Evolutionary conservation across 2,888 invertebrate genomes (phyloP).

Genomic region (Platycheirus albimanus): DNA sequence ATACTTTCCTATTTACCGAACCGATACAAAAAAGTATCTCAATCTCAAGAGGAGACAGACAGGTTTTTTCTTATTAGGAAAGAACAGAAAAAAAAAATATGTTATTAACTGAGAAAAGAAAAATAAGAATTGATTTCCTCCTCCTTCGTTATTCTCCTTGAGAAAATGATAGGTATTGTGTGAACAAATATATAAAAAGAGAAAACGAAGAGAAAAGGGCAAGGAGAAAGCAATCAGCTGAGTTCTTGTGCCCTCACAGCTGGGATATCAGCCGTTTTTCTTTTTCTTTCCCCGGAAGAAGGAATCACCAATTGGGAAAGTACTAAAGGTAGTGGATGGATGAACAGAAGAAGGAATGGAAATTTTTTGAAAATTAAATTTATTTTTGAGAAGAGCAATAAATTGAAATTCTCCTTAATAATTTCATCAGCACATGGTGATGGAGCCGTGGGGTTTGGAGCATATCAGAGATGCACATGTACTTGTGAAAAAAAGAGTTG

Average conservation of each 20-base stretch:
- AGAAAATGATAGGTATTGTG: background rate
- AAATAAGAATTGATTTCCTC: slow-evolving; percentile 45
- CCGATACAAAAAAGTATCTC: background rate
- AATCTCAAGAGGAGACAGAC: background rate
- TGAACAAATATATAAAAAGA: slow-evolving; percentile 5
- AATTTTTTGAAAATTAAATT: background rate
- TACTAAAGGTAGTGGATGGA: no score
- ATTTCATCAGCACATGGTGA: slow-evolving; percentile 61
- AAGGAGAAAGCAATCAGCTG: slow-evolving; percentile 62
- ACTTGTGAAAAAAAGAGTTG: no score
- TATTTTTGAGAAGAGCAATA: background rate
- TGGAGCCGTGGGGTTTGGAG: background rate
- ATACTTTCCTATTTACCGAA: slow-evolving; percentile 50
- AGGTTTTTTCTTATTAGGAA: slow-evolving; percentile 17
- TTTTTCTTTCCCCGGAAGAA: slow-evolving; percentile 52
- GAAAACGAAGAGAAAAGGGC: background rate
- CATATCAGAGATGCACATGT: slow-evolving; percentile 3
- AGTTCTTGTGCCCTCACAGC: slow-evolving; percentile 79
- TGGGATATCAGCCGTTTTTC: slow-evolving; percentile 81
- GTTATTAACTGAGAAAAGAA: slow-evolving; percentile 14
- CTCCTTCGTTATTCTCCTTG: slow-evolving; percentile 23
- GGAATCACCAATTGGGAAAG: slow-evolving; percentile 25
- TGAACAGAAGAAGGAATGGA: background rate
- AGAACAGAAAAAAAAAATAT: no score
- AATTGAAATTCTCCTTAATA: slow-evolving; percentile 47